Conservation (phyloP, 2,113 vertebrate genomes). For the Gambusia affinis region DNA sequence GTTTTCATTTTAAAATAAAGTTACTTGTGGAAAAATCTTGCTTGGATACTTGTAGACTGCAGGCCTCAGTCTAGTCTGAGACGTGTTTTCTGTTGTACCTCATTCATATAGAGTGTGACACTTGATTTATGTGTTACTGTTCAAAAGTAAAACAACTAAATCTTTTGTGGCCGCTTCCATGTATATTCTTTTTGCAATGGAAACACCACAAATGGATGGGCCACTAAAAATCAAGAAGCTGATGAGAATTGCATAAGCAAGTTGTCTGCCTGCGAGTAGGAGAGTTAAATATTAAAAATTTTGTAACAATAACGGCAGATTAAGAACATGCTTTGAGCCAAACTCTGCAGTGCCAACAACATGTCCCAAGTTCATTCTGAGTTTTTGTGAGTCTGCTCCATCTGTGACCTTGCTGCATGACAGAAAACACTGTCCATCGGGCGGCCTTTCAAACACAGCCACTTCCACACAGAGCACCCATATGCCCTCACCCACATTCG, state of each 20-base stretch:
- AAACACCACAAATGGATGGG: background rate
- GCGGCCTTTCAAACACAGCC: conserved; percentile 25
- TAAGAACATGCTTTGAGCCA: background rate
- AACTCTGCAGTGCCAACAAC: background rate
- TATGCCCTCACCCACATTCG: conserved; percentile 4
- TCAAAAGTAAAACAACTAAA: too few species aligned
- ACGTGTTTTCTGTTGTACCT: background rate
- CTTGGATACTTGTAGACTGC: background rate
- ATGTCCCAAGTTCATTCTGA: background rate
- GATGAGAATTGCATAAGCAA: background rate
- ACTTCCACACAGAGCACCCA: conserved; percentile 16
- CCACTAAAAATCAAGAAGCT: background rate
- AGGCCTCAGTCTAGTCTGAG: too few species aligned
- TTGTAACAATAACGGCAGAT: background rate
- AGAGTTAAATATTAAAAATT: background rate
- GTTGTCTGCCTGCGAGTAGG: background rate
- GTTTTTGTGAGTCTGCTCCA: background rate
- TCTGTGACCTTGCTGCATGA: conserved; percentile 51
- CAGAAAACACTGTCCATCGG: conserved; percentile 35
- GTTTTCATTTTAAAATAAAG: too few species aligned
- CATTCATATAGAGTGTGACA: too few species aligned
- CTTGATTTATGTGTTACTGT: background rate
- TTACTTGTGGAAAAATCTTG: too few species aligned
- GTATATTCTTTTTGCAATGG: background rate
- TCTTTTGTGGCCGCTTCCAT: too few species aligned